Conservation (phyloP, 2,797 vertebrate species). For the Podarcis siculus region DNA sequence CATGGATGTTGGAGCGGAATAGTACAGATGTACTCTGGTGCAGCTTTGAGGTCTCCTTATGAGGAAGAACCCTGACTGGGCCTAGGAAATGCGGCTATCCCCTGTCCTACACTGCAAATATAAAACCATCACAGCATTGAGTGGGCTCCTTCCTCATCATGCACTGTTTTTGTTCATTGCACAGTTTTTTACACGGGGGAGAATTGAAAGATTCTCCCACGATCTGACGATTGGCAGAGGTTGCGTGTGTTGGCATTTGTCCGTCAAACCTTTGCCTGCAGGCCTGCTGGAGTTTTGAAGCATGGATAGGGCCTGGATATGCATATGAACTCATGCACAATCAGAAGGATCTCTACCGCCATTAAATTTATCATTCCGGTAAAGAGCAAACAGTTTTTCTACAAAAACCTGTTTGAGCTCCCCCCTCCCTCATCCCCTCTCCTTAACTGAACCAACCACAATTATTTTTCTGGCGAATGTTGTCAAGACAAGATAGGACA, state of each 20-base stretch:
- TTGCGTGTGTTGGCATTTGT: not conserved
- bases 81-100: not conserved
- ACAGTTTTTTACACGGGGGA: not conserved
- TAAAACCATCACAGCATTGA: not conserved
- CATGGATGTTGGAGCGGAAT: too few species aligned
- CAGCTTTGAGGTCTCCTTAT: too few species aligned
- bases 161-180: too few species aligned
- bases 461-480: conserved; percentile 69
- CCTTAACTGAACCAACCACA: conserved; percentile 63
- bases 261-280: not conserved
- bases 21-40: too few species aligned
- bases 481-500: conserved; percentile 69
- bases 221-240: not conserved
- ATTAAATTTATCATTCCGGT: conserved; percentile 14
- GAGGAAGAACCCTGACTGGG: not conserved
- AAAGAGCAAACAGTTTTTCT: conserved; percentile 18
- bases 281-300: not conserved
- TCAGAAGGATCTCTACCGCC: conserved; percentile 7
- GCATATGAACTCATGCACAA: conserved; percentile 2
- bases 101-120: not conserved
- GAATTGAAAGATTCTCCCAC: not conserved
- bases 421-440: not conserved
- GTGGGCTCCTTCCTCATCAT: not conserved
- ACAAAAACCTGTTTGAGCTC: conserved; percentile 19
- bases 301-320: conserved; percentile 9